Percentiles rank a stretch among this genome's conserved stretches.
Conservation (phyloP, 2,113 vertebrate genomes). For the Athene noctua region DNA sequence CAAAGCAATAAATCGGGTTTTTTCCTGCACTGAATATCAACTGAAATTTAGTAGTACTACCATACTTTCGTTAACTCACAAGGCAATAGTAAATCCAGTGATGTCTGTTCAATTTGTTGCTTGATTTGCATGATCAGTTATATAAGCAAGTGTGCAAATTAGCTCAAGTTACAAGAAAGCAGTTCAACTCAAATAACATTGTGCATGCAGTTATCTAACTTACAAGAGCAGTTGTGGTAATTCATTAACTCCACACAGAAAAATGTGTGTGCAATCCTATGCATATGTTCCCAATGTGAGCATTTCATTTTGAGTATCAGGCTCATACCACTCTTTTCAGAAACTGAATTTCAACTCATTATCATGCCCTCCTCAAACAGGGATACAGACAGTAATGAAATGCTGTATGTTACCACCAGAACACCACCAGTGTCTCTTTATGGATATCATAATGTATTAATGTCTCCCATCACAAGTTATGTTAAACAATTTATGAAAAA, state of each 20-base stretch:
- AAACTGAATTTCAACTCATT: neutral
- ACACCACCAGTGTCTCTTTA: neutral
- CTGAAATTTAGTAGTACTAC: neutral
- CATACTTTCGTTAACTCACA: neutral
- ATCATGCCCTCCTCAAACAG: neutral
- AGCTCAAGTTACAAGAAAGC: neutral
- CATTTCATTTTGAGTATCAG: neutral
- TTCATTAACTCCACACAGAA: neutral
- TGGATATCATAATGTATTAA: neutral
- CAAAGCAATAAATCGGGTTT: neutral
- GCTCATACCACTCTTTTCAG: neutral
- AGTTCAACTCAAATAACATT: neutral
- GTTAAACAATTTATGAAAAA: neutral
- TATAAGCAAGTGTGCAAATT: neutral
- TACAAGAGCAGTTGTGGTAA: neutral
- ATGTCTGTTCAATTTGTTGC: neutral
- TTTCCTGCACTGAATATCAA: neutral
- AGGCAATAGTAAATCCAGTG: neutral
- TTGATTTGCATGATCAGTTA: neutral
- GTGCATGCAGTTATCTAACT: neutral
- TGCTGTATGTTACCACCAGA: neutral
- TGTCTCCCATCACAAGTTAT: neutral
- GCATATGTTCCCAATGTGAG: accelerated
- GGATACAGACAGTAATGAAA: neutral
- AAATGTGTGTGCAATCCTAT: neutral